Percentiles rank a stretch among this genome's conserved stretches.
These are phyloP conservation scores for Drosophila seguyi DNA, from an alignment of 1,140 invertebrate genomes.

Conservation along the genomic window DNA sequence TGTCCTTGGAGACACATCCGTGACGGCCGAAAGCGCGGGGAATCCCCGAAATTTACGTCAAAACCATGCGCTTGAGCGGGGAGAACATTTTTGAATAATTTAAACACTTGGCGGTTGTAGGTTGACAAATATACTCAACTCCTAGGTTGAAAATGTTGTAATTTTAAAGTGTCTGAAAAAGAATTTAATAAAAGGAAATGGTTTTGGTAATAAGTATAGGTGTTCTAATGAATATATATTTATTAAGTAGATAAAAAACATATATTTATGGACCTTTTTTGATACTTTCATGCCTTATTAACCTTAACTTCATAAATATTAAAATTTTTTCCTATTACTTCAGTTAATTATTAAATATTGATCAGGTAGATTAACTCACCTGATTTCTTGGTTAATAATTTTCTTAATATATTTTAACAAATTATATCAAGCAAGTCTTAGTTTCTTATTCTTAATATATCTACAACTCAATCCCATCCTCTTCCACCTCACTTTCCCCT, in stretches of 20 bases:
- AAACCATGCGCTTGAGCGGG: slow-evolving; percentile 6
- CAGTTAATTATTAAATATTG: neutral
- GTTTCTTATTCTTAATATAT: neutral
- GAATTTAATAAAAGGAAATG: neutral
- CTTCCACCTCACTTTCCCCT: neutral
- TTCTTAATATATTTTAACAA: neutral
- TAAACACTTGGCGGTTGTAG: slow-evolving; percentile 13
- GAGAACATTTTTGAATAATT: slow-evolving; percentile 31
- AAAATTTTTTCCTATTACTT: no score
- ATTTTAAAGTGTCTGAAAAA: neutral
- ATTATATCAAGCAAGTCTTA: neutral
- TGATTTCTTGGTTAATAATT: neutral
- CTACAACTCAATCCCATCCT: neutral
- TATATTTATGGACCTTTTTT: no score
- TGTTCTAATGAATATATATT: no score
- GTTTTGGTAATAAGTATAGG: neutral
- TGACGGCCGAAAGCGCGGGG: neutral
- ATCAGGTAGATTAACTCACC: neutral
- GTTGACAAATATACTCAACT: slow-evolving; percentile 24
- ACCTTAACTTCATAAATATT: no score
- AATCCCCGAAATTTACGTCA: slow-evolving; percentile 27
- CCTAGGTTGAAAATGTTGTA: neutral
- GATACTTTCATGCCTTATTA: no score
- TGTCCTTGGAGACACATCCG: slow-evolving; percentile 51
- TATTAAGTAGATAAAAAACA: no score